Evolutionary conservation across 2,888 invertebrate species (phyloP).

Genomic region (Lithosia quadra): DNA sequence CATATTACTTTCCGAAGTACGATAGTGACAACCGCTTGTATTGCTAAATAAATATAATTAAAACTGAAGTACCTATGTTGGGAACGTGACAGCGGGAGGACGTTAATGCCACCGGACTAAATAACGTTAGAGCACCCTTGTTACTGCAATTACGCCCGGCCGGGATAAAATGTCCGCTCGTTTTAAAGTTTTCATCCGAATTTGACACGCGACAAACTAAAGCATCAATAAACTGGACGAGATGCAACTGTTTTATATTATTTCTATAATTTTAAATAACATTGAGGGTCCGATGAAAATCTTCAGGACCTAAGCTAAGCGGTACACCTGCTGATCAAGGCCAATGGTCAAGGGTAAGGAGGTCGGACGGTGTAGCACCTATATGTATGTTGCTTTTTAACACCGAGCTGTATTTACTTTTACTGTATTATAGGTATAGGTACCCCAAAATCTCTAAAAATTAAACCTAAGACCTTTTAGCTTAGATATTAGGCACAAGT

Average conservation of each 20-base stretch:
- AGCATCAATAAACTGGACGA: constrained; percentile 17
- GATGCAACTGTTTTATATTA: constrained; percentile 7
- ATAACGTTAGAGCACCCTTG: constrained; percentile 84
- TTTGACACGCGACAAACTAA: constrained; percentile 70
- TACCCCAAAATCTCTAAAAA: not conserved
- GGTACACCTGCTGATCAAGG: too few species aligned
- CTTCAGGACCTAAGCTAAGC: too few species aligned
- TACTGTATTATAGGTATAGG: too few species aligned
- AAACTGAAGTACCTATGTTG: constrained; percentile 71
- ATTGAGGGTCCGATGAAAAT: too few species aligned
- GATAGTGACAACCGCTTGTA: constrained; percentile 62
- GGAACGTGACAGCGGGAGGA: constrained; percentile 73
- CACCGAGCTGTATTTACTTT: too few species aligned
- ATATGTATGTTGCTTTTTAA: too few species aligned
- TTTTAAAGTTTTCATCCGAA: constrained; percentile 76
- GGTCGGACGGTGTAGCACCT: too few species aligned
- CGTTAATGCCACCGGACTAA: constrained; percentile 80
- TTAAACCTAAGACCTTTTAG: not conserved
- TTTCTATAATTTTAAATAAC: not conserved
- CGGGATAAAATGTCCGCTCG: constrained; percentile 70
- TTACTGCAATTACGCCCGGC: constrained; percentile 78
- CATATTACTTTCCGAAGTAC: constrained; percentile 39
- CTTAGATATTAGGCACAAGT: not conserved
- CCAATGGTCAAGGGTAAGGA: too few species aligned
- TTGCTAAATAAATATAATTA: constrained; percentile 79